Conservation (phyloP, 2,113 vertebrate genomes). For the Antigone vipio region DNA sequence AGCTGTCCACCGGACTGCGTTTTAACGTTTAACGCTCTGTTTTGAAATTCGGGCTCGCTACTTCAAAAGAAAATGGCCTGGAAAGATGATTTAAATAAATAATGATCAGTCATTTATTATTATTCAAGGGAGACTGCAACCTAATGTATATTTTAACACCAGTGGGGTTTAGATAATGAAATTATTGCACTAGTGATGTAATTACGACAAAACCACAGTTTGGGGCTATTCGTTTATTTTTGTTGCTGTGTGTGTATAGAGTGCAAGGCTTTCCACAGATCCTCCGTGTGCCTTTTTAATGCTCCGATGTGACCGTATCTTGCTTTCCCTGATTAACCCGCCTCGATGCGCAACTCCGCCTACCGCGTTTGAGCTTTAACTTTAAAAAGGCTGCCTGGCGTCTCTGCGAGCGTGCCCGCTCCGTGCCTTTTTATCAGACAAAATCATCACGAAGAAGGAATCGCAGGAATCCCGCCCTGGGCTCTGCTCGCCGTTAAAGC, state of each 20-base stretch:
- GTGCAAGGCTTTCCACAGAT: neutral
- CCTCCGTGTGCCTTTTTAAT: neutral
- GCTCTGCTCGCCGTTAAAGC: neutral
- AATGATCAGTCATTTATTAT: neutral
- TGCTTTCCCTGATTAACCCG: neutral
- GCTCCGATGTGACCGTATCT: neutral
- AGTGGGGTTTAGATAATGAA: neutral
- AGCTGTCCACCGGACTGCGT: neutral
- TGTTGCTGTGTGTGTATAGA: neutral
- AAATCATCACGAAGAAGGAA: neutral
- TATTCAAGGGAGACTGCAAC: neutral
- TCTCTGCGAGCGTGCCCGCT: neutral
- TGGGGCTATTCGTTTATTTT: neutral
- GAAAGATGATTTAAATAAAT: neutral
- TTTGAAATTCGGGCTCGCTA: neutral
- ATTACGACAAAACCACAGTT: neutral
- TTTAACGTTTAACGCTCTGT: neutral
- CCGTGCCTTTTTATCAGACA: neutral
- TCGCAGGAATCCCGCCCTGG: neutral
- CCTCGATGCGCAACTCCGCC: neutral
- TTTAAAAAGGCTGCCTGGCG: neutral
- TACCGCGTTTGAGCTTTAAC: neutral
- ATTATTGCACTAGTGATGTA: neutral
- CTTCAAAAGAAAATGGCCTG: slow-evolving; percentile 5
- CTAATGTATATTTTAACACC: neutral